Evolutionary conservation across 2,888 invertebrate species (phyloP).

Genomic region (Ophion obscuratus): DNA sequence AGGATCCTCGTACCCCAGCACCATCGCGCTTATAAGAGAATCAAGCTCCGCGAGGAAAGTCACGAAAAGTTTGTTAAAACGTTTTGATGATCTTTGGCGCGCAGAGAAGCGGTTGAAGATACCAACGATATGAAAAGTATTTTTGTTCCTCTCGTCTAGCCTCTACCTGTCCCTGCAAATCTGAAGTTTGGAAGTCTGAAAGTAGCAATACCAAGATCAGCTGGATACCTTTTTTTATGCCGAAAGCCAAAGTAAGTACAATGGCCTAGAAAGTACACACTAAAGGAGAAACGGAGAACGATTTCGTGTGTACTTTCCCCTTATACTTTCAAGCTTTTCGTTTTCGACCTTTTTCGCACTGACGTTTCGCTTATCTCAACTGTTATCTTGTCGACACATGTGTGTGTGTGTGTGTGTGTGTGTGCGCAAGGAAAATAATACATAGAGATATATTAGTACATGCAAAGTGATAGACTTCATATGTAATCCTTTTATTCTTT

Average conservation of each 20-base stretch:
- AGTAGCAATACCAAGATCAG: conserved; percentile 19
- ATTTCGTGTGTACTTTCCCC: conserved; percentile 49
- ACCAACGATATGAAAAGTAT: conserved; percentile 56
- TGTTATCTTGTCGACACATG: conserved; percentile 16
- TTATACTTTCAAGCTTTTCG: conserved; percentile 53
- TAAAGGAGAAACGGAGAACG: conserved; percentile 49
- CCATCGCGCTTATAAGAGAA: neutral
- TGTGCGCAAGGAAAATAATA: no score
- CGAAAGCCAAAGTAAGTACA: conserved; percentile 42
- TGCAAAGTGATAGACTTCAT: conserved; percentile 40
- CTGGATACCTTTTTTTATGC: conserved; percentile 18
- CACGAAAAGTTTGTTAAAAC: conserved; percentile 63
- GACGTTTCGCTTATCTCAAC: conserved; percentile 10
- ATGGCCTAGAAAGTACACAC: conserved; percentile 30
- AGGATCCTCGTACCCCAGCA: conserved; percentile 21
- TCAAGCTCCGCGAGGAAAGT: conserved; percentile 20
- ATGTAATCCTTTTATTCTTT: conserved; percentile 35
- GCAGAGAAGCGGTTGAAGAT: neutral
- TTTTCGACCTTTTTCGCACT: conserved; percentile 25
- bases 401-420: neutral
- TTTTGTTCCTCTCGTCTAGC: conserved; percentile 34
- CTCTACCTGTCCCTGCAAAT: neutral
- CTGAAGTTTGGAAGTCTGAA: conserved; percentile 29
- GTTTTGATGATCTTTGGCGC: conserved; percentile 51
- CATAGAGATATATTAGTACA: neutral